Percentiles rank a stretch among this genome's conserved stretches.
Evolutionary conservation across 2,888 invertebrate genomes (phyloP).

Genomic region (Smittia sp.): DNA sequence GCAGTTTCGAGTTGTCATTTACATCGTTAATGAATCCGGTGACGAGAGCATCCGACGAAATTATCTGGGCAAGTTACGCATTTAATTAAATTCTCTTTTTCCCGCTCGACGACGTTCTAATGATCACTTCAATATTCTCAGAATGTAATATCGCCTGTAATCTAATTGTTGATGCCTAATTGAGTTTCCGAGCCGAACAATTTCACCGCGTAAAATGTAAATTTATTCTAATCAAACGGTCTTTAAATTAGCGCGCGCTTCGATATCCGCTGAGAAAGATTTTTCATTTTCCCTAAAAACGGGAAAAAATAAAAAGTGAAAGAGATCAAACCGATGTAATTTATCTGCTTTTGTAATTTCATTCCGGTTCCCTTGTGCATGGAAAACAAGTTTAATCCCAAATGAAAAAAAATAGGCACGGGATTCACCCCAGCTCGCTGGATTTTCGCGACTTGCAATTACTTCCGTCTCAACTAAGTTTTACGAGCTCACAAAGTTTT

Average conservation of each 20-base stretch:
- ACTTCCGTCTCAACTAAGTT: conserved; percentile 20
- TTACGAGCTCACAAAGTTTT: not conserved
- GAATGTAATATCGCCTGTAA: conserved; percentile 19
- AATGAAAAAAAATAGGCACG: conserved; percentile 19
- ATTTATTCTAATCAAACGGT: conserved; percentile 16
- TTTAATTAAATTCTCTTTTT: conserved; percentile 3
- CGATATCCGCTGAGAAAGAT: not conserved
- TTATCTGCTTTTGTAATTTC: conserved; percentile 14
- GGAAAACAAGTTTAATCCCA: conserved; percentile 11
- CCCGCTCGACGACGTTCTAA: not conserved
- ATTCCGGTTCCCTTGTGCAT: not conserved
- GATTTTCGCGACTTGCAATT: not conserved
- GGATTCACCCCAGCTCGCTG: conserved; percentile 7
- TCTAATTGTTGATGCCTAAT: conserved; percentile 25
- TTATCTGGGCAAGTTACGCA: conserved; percentile 15
- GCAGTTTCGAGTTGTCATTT: conserved; percentile 2
- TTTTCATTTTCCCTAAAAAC: not conserved
- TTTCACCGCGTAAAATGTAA: conserved; percentile 14
- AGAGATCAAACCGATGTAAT: conserved; percentile 21
- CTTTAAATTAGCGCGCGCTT: not conserved
- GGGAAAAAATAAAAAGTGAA: not conserved
- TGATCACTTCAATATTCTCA: conserved; percentile 20
- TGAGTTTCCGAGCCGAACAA: conserved; percentile 14
- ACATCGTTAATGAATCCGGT: not conserved
- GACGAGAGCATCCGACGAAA: not conserved